phyloP scores from a whole-genome alignment of 2,888 invertebrate species.

The Emesis furor region DNA sequence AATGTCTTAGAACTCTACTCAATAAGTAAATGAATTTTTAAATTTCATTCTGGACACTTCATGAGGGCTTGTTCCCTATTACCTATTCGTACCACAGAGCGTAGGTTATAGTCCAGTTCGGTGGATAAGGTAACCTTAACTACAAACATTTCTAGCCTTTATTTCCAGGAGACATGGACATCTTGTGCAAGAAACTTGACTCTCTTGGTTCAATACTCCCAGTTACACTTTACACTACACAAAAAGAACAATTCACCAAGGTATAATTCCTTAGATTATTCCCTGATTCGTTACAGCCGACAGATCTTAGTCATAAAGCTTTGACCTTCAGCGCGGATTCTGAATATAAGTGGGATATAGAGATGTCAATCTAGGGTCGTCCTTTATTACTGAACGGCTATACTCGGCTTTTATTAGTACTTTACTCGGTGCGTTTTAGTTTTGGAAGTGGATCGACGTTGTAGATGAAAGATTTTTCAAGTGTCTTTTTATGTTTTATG shows the following conservation, averaged over 20 bases:
- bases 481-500: constrained; percentile 17
- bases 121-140: too few species aligned
- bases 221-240: too few species aligned
- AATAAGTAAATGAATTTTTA: too few species aligned
- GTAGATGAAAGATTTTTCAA: constrained; percentile 17
- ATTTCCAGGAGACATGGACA: too few species aligned
- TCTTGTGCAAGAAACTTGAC: too few species aligned
- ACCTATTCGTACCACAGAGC: too few species aligned
- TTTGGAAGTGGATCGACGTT: not conserved
- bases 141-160: too few species aligned
- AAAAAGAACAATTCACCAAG: not conserved
- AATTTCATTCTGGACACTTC: too few species aligned
- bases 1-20: too few species aligned
- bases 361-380: constrained; percentile 20
- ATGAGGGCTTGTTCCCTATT: too few species aligned
- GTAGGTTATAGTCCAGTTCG: too few species aligned
- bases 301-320: not conserved
- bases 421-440: constrained; percentile 9
- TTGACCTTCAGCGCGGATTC: constrained; percentile 10
- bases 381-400: constrained; percentile 13
- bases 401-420: not conserved
- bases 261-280: not conserved
- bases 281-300: not conserved
- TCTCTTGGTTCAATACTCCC: too few species aligned
- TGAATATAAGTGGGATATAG: constrained; percentile 12